Conservation (phyloP, 2,797 vertebrate species). For the Eulemur coronatus region DNA sequence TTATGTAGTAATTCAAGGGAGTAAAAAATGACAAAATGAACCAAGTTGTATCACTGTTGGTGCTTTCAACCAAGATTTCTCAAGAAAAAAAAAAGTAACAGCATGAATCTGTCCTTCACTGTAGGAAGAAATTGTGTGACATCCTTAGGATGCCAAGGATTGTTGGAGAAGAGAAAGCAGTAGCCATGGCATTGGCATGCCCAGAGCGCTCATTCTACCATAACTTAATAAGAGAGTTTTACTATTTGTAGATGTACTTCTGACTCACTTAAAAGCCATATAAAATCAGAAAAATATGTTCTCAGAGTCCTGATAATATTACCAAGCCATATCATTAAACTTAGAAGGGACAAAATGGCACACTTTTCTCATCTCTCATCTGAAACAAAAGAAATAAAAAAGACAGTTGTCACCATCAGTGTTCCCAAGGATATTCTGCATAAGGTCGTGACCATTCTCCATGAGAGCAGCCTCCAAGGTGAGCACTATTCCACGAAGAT, state of each 20-base stretch:
- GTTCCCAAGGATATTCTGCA: background rate
- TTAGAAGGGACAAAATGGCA: slow-evolving; percentile 35
- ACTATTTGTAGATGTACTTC: slow-evolving; percentile 55
- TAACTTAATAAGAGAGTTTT: slow-evolving; percentile 64
- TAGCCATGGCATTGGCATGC: slow-evolving; percentile 62
- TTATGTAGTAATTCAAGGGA: slow-evolving; percentile 89
- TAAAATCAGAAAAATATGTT: slow-evolving; percentile 58
- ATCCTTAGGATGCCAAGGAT: slow-evolving; percentile 62
- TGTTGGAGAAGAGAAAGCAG: slow-evolving; percentile 49
- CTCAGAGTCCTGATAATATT: slow-evolving; percentile 53
- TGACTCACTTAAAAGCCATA: slow-evolving; percentile 46
- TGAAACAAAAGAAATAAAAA: slow-evolving; percentile 40
- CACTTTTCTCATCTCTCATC: background rate
- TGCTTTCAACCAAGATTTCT: slow-evolving; percentile 83
- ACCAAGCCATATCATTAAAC: slow-evolving; percentile 39
- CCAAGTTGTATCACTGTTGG: slow-evolving; percentile 85
- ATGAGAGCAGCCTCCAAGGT: background rate
- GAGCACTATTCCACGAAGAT: background rate
- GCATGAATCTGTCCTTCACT: slow-evolving; percentile 76
- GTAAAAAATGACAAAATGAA: slow-evolving; percentile 86
- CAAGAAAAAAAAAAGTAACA: slow-evolving; percentile 65
- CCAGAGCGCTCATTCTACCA: slow-evolving; percentile 25
- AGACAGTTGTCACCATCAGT: background rate
- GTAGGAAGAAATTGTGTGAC: slow-evolving; percentile 61
- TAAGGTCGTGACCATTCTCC: background rate